Conservation (phyloP, 2,113 vertebrate genomes). For the Onychostruthus taczanowskii region DNA sequence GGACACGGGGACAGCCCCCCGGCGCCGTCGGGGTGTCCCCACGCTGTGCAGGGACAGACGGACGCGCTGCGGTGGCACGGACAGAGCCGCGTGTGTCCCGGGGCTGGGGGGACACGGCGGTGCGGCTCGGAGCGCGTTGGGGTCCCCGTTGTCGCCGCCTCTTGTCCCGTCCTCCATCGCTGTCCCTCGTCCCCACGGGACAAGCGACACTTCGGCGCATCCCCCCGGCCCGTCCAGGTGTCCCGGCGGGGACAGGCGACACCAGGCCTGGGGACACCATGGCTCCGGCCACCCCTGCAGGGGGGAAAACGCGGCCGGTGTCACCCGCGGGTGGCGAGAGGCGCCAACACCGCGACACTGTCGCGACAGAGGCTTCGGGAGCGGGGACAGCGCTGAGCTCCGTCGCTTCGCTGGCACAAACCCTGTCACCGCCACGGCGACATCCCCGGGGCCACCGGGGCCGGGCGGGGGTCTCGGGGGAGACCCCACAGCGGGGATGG, state of each 20-base stretch:
- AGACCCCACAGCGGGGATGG: background rate
- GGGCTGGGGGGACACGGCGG: accelerated
- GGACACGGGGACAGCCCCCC: too few relatives aligned
- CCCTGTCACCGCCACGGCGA: accelerated
- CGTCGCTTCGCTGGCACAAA: background rate
- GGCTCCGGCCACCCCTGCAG: background rate
- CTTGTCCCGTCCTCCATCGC: background rate
- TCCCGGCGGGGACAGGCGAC: background rate
- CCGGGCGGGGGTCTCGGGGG: background rate
- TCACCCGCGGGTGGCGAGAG: background rate
- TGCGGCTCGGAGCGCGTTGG: accelerated
- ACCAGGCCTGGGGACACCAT: background rate
- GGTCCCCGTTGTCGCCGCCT: background rate
- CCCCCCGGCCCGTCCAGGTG: accelerated
- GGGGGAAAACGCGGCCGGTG: background rate
- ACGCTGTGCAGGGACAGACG: background rate
- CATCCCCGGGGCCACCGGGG: background rate
- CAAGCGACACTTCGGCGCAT: accelerated
- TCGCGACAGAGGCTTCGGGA: background rate
- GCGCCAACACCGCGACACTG: background rate
- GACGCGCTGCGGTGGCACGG: background rate
- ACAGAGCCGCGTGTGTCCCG: background rate
- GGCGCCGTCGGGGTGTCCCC: background rate
- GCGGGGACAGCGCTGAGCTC: accelerated
- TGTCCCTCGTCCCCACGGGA: background rate